Conservation (phyloP, 2,113 vertebrate genomes). For the Alligator sinensis region DNA sequence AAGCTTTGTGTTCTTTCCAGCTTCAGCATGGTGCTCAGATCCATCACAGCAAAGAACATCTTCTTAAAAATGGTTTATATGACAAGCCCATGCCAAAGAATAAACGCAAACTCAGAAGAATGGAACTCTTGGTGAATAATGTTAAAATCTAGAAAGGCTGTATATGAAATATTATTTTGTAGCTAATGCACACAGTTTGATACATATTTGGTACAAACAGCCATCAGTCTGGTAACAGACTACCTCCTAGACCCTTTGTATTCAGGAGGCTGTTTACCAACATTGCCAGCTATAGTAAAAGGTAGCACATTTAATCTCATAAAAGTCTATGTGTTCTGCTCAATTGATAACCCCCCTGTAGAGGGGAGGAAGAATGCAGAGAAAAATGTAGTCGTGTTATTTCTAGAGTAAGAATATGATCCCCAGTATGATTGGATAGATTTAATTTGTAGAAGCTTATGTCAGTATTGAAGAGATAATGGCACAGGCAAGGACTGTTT, state of each 20-base stretch:
- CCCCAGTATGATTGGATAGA: not conserved
- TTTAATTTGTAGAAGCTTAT: constrained; percentile 25
- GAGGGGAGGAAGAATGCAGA: not conserved
- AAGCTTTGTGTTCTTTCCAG: constrained; percentile 95
- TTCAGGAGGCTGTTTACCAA: not conserved
- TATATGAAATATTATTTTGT: constrained; percentile 43
- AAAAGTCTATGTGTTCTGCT: constrained; percentile 26
- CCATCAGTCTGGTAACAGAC: not conserved
- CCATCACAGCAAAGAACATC: constrained; percentile 97
- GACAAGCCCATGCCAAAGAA: constrained; percentile 97
- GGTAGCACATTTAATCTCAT: not conserved
- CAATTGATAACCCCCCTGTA: not conserved
- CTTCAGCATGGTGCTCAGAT: constrained; percentile 95
- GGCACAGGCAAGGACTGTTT: not conserved
- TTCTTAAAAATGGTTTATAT: constrained; percentile 93
- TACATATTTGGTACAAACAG: constrained; percentile 30
- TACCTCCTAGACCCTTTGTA: not conserved
- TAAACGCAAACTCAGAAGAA: constrained; percentile 96
- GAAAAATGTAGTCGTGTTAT: not conserved
- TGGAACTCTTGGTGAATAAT: constrained; percentile 93
- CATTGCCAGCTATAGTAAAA: not conserved
- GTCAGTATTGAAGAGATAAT: not conserved
- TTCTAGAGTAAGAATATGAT: not conserved
- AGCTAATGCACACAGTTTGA: constrained; percentile 28
- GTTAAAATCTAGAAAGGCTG: constrained; percentile 83